Evolutionary conservation across 2,113 vertebrate genomes (phyloP), one percentile per base, ranked within the genome.

Genomic region (Dolichotis patagonum): DNA sequence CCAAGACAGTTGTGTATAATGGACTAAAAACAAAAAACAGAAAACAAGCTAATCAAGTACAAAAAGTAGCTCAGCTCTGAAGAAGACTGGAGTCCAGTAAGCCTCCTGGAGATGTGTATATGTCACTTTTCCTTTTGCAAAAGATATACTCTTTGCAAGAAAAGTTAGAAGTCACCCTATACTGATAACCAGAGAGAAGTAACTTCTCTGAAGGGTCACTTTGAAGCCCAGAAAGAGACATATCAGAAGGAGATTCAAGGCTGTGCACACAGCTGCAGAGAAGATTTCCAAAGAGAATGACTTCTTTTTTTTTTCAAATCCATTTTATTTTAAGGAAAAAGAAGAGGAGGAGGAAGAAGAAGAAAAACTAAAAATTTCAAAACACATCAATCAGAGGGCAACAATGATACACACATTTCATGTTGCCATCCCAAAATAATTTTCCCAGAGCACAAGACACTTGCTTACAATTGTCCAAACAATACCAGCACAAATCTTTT

Each of bases 21-120:
- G 99, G 99, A 92, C 98, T 99, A 88, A 99, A 99, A 69, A 16
- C 35, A 2, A 67, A 67, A 67, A 13, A 35, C 65, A 96, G 99
- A 98, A 97, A 99, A 16, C 4, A 58, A 99, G 92, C 99, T 99
- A 67, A 97, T 95, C 99, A 97, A 95, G 98, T 96, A 52, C 99
- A 99, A 97, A 99, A 99, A 88, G 99, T 99, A 41, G 93, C 99
- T 13, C 99, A 99, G 93, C 99, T 99, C 58, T 99, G 98, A 62
- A 98, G 99, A 82, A 99, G 98, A 91, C 93, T 99, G 35, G 99
- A 99, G 86, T 98, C 99, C 94, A 99, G 96, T 78, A 99, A 98
- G 54, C 99, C 98, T 46, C 75, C 98, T 0, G 98, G 98, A 2
- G 98, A 98, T 30, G 98, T 99, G 32, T 98, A 99, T 78, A 96